These are phyloP conservation scores for Budorcas taxicolor DNA, from an alignment of 2,113 vertebrate species.

Conservation along the genomic window DNA sequence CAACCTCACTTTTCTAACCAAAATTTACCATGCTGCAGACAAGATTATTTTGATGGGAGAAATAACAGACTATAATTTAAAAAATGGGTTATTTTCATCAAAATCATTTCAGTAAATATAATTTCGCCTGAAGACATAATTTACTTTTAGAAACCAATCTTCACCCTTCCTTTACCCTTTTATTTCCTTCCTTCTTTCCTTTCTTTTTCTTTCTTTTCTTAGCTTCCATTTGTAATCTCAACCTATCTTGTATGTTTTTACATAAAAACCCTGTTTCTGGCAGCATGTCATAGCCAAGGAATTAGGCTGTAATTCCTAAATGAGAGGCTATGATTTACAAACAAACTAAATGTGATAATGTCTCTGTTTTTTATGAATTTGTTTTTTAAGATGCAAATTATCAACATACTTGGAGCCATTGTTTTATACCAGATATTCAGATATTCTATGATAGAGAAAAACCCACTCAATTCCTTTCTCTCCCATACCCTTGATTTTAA, in stretches of 20 bases:
- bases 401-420: neutral
- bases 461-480: neutral
- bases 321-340: neutral
- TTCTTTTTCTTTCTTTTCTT: fast-evolving
- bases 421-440: neutral
- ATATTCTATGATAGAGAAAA: neutral
- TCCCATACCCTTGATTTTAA: neutral
- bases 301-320: constrained; percentile 6
- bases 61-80: neutral
- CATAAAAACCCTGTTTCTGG: neutral
- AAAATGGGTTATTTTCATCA: neutral
- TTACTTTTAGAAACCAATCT: neutral
- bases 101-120: neutral
- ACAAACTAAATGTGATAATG: constrained; percentile 27
- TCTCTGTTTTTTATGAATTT: neutral
- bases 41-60: neutral
- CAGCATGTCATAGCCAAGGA: neutral
- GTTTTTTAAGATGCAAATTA: neutral
- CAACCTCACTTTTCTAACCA: neutral
- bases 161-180: neutral
- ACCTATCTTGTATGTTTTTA: neutral
- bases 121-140: neutral
- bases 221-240: neutral
- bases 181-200: neutral
- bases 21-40: neutral